Conservation (phyloP, 2,797 vertebrate genomes). For the Tapirus indicus region DNA sequence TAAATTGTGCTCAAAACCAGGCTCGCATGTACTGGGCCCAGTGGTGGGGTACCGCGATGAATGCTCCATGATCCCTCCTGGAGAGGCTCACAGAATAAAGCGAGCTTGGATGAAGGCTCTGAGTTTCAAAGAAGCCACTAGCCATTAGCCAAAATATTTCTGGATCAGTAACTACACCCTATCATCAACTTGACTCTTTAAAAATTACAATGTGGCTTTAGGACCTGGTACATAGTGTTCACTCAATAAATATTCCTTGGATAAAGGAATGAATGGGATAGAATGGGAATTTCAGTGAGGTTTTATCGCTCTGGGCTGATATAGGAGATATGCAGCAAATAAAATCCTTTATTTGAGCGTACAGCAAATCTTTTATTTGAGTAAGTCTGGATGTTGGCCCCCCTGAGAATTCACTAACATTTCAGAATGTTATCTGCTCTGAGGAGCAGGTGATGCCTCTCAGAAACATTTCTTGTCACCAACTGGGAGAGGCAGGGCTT, state of each 20-base stretch:
- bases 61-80: not conserved
- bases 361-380: not conserved
- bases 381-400: not conserved
- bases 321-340: not conserved
- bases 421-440: not conserved
- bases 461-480: not conserved
- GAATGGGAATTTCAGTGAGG: not conserved
- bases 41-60: not conserved
- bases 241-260: slow-evolving; percentile 64
- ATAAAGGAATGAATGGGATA: slow-evolving; percentile 30
- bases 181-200: slow-evolving; percentile 75
- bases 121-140: slow-evolving; percentile 53
- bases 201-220: slow-evolving; percentile 76
- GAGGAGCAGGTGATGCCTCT: not conserved
- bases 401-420: not conserved
- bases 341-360: not conserved
- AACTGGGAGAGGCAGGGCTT: not conserved
- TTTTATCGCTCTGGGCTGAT: slow-evolving; percentile 50
- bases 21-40: not conserved
- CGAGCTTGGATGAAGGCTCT: slow-evolving; percentile 25
- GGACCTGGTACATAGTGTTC: slow-evolving; percentile 66
- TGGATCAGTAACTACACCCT: slow-evolving; percentile 69
- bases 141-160: slow-evolving; percentile 71
- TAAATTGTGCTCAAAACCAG: slow-evolving; percentile 26
- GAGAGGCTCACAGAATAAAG: slow-evolving; percentile 56